phyloP scores from a whole-genome alignment of 1,140 invertebrate genomes.

The Sogatella furcifera region DNA sequence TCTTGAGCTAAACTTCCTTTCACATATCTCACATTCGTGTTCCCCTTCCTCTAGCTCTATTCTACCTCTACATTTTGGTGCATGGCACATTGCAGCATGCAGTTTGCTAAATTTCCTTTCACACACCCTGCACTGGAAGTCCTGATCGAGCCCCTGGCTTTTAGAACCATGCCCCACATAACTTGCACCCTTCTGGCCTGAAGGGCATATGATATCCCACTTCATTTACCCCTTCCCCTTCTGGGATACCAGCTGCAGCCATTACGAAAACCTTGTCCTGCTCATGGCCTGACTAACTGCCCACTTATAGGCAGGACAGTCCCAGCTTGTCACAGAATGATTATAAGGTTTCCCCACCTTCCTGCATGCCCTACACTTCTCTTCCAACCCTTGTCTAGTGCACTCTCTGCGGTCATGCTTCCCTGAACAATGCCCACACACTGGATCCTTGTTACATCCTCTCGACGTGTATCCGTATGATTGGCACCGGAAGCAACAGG shows the following conservation, averaged over 20 bases:
- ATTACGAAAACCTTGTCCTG: not conserved
- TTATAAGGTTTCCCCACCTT: not conserved
- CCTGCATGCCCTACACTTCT: not conserved
- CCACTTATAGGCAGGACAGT: not conserved
- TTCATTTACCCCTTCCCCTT: too few relatives aligned
- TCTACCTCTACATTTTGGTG: not conserved
- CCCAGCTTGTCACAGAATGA: not conserved
- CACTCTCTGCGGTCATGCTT: not conserved
- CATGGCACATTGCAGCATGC: not conserved
- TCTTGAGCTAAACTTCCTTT: not conserved
- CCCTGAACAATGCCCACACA: not conserved
- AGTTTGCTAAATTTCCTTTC: not conserved
- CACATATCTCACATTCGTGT: not conserved
- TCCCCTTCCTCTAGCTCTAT: not conserved
- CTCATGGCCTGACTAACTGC: not conserved
- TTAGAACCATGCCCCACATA: not conserved
- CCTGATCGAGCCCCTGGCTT: not conserved
- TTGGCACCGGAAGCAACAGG: conserved; percentile 17
- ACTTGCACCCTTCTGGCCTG: not conserved
- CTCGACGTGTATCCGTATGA: conserved; percentile 11
- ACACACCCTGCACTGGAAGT: not conserved
- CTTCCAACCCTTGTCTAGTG: not conserved
- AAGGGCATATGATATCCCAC: not conserved
- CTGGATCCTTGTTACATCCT: not conserved
- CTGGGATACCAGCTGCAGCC: not conserved